A percentile compares a stretch with the other conserved stretches of the same genome.
These are phyloP conservation scores for Balaeniceps rex DNA, from an alignment of 2,113 vertebrate genomes.

Conservation along the genomic window DNA sequence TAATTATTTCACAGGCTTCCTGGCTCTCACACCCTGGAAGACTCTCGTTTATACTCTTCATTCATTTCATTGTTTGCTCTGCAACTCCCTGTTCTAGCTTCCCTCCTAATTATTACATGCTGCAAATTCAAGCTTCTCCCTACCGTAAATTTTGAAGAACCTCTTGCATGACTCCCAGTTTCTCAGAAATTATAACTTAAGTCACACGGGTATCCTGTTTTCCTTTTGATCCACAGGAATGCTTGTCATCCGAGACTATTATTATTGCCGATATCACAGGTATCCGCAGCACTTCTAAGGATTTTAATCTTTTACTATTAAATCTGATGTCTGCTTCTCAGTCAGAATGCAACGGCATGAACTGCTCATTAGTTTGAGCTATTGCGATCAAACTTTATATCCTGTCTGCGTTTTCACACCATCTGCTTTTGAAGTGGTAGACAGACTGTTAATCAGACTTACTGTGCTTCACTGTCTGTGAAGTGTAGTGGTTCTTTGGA, in stretches of 20 bases:
- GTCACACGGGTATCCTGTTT: neutral
- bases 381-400: neutral
- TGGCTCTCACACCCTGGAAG: neutral
- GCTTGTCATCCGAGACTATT: neutral
- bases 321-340: constrained; percentile 5
- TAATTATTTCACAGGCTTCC: constrained; percentile 13
- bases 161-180: neutral
- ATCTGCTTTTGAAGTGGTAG: constrained; percentile 35
- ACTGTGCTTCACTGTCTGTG: neutral
- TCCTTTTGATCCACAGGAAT: neutral
- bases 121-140: neutral
- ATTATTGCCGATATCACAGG: constrained; percentile 23
- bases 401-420: constrained; percentile 28
- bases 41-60: neutral
- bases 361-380: constrained; percentile 35
- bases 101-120: neutral
- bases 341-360: neutral
- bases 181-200: neutral
- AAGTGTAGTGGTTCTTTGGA: neutral
- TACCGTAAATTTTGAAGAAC: neutral
- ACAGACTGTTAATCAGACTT: constrained; percentile 5
- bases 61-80: neutral
- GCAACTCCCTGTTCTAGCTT: neutral
- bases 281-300: neutral
- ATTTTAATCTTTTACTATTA: constrained; percentile 33